phyloP scores from a whole-genome alignment of 2,888 invertebrate genomes.

The Melieria crassipennis region DNA sequence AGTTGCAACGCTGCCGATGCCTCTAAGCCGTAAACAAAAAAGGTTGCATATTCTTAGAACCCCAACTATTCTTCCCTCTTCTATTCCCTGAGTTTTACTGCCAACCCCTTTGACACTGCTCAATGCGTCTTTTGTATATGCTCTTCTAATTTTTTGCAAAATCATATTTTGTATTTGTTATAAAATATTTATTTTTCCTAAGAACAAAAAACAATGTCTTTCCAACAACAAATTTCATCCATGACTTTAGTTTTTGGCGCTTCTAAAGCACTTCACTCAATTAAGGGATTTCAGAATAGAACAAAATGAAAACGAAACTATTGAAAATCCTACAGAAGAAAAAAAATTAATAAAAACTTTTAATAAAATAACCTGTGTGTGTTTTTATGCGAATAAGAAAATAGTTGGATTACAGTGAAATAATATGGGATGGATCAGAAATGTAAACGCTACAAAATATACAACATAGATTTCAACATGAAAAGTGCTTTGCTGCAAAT shows the following conservation, averaged over 20 bases:
- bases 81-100: slow-evolving; percentile 8
- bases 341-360: slow-evolving; percentile 46
- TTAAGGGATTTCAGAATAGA: slow-evolving; percentile 30
- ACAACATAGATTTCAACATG: no score
- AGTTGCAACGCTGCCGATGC: slow-evolving; percentile 34
- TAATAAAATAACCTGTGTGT: slow-evolving; percentile 34
- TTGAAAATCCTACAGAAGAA: slow-evolving; percentile 43
- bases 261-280: slow-evolving; percentile 19
- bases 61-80: neutral
- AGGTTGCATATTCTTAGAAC: neutral
- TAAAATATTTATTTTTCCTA: slow-evolving; percentile 51
- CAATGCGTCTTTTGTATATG: slow-evolving; percentile 21
- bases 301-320: slow-evolving; percentile 17
- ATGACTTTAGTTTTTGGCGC: neutral
- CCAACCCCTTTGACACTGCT: slow-evolving; percentile 16
- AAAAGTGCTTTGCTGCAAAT: no score
- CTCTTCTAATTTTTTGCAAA: slow-evolving; percentile 36
- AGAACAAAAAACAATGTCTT: slow-evolving; percentile 21
- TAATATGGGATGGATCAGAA: no score
- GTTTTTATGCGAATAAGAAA: no score
- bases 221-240: no score
- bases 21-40: slow-evolving; percentile 14
- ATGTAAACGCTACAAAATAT: no score
- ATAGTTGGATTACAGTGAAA: no score
- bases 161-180: slow-evolving; percentile 45